These are phyloP conservation scores for Trissolcus brochymenae DNA, from an alignment of 2,888 invertebrate species.

Conservation along the genomic window DNA sequence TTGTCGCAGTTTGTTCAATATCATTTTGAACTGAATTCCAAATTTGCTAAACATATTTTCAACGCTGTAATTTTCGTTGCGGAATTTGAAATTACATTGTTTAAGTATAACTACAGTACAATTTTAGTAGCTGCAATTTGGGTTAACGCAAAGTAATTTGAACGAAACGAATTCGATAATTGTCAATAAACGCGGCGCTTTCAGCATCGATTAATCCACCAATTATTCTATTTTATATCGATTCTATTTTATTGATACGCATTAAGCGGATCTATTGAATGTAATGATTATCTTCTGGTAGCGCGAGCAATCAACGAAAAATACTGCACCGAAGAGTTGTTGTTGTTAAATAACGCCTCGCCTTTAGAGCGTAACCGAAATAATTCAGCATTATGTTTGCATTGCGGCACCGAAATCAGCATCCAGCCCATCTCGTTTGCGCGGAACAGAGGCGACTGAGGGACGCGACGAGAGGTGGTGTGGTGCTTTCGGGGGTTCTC, in stretches of 20 bases:
- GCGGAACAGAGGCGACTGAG: conserved; percentile 57
- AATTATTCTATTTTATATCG: conserved; percentile 1
- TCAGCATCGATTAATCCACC: not conserved
- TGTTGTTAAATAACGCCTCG: not conserved
- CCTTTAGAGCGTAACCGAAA: not conserved
- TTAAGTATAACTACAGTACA: conserved; percentile 19
- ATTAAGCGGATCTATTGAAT: not conserved
- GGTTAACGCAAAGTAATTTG: conserved; percentile 28
- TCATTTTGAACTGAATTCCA: conserved; percentile 1
- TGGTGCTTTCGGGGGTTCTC: conserved; percentile 51
- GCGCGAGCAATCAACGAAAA: not conserved
- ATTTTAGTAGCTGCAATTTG: conserved; percentile 25
- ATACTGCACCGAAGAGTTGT: not conserved
- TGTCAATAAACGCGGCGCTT: conserved; percentile 19
- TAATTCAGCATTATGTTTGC: conserved; percentile 8
- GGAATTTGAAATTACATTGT: conserved; percentile 27
- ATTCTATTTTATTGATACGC: not conserved
- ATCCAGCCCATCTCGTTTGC: conserved; percentile 35
- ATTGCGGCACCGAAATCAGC: conserved; percentile 23
- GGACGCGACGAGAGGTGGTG: conserved; percentile 29
- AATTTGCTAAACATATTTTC: conserved; percentile 26
- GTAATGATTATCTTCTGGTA: not conserved
- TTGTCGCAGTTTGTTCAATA: no score
- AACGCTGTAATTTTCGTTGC: conserved; percentile 34
- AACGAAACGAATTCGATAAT: conserved; percentile 20